Evolutionary conservation across 2,888 invertebrate species (phyloP).

Genomic region (Rhingia rostrata): DNA sequence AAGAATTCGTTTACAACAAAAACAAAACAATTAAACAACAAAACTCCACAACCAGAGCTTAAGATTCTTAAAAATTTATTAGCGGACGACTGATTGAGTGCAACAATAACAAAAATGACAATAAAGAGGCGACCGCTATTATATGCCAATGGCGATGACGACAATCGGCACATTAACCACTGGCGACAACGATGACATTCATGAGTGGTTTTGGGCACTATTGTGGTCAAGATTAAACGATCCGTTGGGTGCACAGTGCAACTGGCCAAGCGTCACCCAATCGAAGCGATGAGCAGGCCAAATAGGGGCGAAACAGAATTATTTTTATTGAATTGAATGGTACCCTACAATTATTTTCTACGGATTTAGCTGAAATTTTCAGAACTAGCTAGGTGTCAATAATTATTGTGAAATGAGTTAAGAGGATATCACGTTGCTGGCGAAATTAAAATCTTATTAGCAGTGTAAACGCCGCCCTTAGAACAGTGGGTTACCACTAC

Average conservation of each 20-base stretch:
- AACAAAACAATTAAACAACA: slow-evolving; percentile 1
- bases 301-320: not conserved
- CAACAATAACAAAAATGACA: slow-evolving; percentile 24
- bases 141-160: slow-evolving; percentile 31
- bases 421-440: too few relatives aligned
- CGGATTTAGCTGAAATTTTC: too few relatives aligned
- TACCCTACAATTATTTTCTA: too few relatives aligned
- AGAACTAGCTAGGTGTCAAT: too few relatives aligned
- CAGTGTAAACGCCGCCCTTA: too few relatives aligned
- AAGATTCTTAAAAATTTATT: slow-evolving; percentile 49
- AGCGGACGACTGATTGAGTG: slow-evolving; percentile 30
- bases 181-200: slow-evolving; percentile 59
- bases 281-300: slow-evolving; percentile 10
- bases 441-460: too few relatives aligned
- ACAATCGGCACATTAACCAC: slow-evolving; percentile 19
- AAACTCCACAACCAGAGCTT: slow-evolving; percentile 43
- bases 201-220: slow-evolving; percentile 57
- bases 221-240: slow-evolving; percentile 71
- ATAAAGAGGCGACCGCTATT: slow-evolving; percentile 1
- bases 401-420: too few relatives aligned
- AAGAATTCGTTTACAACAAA: slow-evolving; percentile 18
- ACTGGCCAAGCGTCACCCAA: slow-evolving; percentile 37
- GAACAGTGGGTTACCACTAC: too few relatives aligned
- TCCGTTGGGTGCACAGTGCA: slow-evolving; percentile 53
- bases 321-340: too few relatives aligned